Conservation (phyloP, 2,797 vertebrate species). For the Sebastes taczanowskii region DNA sequence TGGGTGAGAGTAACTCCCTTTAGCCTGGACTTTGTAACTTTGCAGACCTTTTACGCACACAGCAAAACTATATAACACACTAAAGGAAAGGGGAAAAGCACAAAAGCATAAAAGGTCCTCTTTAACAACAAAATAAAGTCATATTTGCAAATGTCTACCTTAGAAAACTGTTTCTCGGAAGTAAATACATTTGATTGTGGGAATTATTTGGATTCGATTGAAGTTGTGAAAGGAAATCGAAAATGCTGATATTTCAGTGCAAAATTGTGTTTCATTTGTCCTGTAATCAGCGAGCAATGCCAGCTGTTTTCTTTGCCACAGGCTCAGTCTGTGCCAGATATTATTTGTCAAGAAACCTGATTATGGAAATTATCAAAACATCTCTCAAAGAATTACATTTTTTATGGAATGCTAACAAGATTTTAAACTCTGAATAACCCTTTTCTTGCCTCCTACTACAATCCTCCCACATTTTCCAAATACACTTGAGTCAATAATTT, state of each 20-base stretch:
- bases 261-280: slow-evolving; percentile 49
- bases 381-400: slow-evolving; percentile 28
- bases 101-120: no score
- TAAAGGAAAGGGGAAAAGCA: no score
- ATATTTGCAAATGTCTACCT: slow-evolving; percentile 28
- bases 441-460: slow-evolving; percentile 49
- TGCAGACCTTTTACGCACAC: no score
- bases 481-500: slow-evolving; percentile 51
- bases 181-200: slow-evolving; percentile 4
- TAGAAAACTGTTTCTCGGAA: slow-evolving; percentile 15
- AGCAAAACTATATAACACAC: no score
- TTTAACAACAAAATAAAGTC: slow-evolving; percentile 21
- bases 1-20: no score
- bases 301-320: slow-evolving; percentile 38
- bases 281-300: slow-evolving; percentile 34
- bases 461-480: slow-evolving; percentile 45
- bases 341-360: slow-evolving; percentile 39
- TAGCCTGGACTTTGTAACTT: no score
- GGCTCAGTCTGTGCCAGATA: slow-evolving; percentile 26
- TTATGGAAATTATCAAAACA: slow-evolving; percentile 41
- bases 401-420: slow-evolving; percentile 39
- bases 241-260: slow-evolving; percentile 29
- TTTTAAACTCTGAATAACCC: slow-evolving; percentile 52
- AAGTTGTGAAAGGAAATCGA: slow-evolving; percentile 10
- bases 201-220: not conserved